These are phyloP conservation scores for Tetragonula carbonaria DNA, from an alignment of 2,888 invertebrate species.

Conservation along the genomic window DNA sequence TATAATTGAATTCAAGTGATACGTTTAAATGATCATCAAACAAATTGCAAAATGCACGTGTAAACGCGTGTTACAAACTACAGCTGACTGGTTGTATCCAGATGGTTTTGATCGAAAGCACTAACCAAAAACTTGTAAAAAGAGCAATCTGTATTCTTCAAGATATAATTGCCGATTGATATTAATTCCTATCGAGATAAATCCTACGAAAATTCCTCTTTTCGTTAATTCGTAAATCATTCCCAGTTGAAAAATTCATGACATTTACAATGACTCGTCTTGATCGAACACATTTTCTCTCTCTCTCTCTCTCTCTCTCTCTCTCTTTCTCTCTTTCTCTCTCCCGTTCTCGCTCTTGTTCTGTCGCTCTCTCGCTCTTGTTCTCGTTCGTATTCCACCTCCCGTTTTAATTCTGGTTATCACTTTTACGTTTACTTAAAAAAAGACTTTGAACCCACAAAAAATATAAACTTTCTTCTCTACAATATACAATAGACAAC, in stretches of 20 bases:
- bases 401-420: constrained; percentile 9
- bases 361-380: constrained; percentile 4
- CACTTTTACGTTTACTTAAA: constrained; percentile 15
- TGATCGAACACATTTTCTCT: constrained; percentile 56
- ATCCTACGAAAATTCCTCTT: constrained; percentile 69
- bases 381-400: constrained; percentile 2
- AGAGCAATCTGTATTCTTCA: constrained; percentile 20
- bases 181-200: constrained; percentile 48
- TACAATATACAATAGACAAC: constrained; percentile 1
- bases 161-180: constrained; percentile 43
- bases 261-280: constrained; percentile 74
- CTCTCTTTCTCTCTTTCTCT: neutral
- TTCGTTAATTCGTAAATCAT: constrained; percentile 72
- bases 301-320: neutral
- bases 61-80: constrained; percentile 46
- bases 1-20: constrained; percentile 1
- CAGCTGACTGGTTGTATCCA: constrained; percentile 61
- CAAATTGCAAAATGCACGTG: constrained; percentile 30
- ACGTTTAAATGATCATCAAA: constrained; percentile 2
- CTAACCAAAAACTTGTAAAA: constrained; percentile 65
- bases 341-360: neutral
- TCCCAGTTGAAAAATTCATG: constrained; percentile 76
- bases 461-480: constrained; percentile 19
- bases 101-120: constrained; percentile 58
- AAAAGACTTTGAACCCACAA: constrained; percentile 9